These are phyloP conservation scores for Cercocebus atys DNA, from an alignment of 2,113 vertebrate genomes.

Conservation along the genomic window DNA sequence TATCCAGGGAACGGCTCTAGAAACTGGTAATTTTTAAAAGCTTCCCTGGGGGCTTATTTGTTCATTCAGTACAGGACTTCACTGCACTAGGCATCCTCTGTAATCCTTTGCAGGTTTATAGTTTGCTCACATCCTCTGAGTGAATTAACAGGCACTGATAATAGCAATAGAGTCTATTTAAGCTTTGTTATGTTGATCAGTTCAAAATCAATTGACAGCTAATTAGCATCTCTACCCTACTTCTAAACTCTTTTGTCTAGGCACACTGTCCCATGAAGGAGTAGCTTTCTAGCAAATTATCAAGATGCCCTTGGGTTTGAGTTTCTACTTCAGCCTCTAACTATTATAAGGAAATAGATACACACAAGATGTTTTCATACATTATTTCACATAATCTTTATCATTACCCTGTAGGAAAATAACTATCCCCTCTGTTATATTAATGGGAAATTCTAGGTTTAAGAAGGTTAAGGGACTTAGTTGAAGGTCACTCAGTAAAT, in stretches of 20 bases:
- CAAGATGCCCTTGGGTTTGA: not conserved
- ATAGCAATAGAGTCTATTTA: not conserved
- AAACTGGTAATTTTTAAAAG: not conserved
- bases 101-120: not conserved
- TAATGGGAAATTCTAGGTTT: not conserved
- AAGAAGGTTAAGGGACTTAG: not conserved
- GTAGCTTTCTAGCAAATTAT: not conserved
- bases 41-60: accelerated
- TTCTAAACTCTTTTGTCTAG: not conserved
- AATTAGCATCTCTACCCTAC: not conserved
- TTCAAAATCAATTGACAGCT: not conserved
- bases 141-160: not conserved
- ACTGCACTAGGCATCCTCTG: not conserved
- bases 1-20: not conserved
- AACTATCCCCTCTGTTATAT: not conserved
- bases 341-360: not conserved
- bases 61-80: not conserved
- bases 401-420: not conserved
- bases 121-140: not conserved
- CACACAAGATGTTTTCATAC: not conserved
- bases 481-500: not conserved
- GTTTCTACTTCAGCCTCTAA: not conserved
- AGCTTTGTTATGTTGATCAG: not conserved
- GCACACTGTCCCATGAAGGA: not conserved
- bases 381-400: not conserved